These are phyloP conservation scores for Catocala sponsa DNA, from an alignment of 2,888 invertebrate genomes.

Conservation along the genomic window DNA sequence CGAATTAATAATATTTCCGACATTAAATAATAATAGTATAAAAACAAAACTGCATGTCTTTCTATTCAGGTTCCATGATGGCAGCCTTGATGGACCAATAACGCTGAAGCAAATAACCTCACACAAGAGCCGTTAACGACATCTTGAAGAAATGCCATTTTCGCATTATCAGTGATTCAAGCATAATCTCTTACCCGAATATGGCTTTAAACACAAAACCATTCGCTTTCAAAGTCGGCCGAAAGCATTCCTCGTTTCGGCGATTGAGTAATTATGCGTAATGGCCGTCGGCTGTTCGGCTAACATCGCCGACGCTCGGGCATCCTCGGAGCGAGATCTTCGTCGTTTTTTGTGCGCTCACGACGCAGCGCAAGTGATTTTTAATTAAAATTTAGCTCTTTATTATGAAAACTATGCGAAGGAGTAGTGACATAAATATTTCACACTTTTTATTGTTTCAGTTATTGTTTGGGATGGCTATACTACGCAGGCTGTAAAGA, in stretches of 20 bases:
- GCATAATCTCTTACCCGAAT: slow-evolving; percentile 49
- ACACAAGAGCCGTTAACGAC: slow-evolving; percentile 37
- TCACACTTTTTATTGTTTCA: not conserved
- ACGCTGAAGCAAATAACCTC: slow-evolving; percentile 35
- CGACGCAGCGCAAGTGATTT: slow-evolving; percentile 67
- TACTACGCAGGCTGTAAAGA: no score
- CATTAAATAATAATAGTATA: no score
- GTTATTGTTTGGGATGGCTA: not conserved
- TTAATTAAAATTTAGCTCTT: slow-evolving; percentile 83
- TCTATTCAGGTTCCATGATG: slow-evolving; percentile 18
- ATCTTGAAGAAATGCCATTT: slow-evolving; percentile 45
- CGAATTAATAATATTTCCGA: no score
- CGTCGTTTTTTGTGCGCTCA: slow-evolving; percentile 64
- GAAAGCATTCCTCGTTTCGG: slow-evolving; percentile 66
- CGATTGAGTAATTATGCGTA: slow-evolving; percentile 78
- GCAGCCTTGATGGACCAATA: slow-evolving; percentile 31
- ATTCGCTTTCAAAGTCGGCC: slow-evolving; percentile 49
- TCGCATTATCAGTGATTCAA: slow-evolving; percentile 56
- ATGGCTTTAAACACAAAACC: slow-evolving; percentile 53
- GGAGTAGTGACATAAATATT: slow-evolving; percentile 33
- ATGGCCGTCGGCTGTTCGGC: slow-evolving; percentile 61
- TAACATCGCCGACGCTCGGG: slow-evolving; percentile 64
- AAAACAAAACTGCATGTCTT: not conserved
- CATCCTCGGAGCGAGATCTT: slow-evolving; percentile 63
- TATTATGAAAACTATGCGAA: slow-evolving; percentile 78